phyloP scores from a whole-genome alignment of 2,113 vertebrate species.

The Macaca mulatta region DNA sequence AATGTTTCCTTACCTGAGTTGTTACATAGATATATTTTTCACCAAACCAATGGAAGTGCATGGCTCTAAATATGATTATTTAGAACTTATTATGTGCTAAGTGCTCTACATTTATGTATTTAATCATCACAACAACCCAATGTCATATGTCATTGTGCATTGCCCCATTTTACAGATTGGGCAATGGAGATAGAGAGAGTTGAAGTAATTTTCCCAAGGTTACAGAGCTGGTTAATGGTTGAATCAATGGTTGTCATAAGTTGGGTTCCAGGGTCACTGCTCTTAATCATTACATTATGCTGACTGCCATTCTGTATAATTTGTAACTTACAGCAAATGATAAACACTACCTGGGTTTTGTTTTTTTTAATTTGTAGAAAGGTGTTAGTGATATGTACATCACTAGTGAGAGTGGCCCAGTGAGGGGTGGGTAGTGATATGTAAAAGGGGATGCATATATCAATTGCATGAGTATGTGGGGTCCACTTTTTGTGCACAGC shows the following conservation, averaged over 20 bases:
- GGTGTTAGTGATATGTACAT: neutral
- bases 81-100: neutral
- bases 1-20: neutral
- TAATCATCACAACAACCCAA: neutral
- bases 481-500: neutral
- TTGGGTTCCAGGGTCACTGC: neutral
- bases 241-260: neutral
- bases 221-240: constrained; percentile 10
- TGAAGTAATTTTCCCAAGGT: neutral
- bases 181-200: neutral
- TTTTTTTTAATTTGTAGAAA: neutral
- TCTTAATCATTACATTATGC: neutral
- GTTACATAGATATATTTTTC: neutral
- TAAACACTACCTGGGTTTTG: neutral
- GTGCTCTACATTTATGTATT: neutral
- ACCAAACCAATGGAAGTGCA: neutral
- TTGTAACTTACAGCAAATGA: neutral
- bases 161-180: neutral
- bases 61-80: neutral
- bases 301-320: neutral
- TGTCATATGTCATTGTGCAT: neutral
- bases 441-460: neutral
- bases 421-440: neutral
- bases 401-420: neutral
- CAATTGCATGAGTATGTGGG: neutral